Evolutionary conservation across 1,140 invertebrate species (phyloP).

Genomic region (Protaetia brevitarsis): DNA sequence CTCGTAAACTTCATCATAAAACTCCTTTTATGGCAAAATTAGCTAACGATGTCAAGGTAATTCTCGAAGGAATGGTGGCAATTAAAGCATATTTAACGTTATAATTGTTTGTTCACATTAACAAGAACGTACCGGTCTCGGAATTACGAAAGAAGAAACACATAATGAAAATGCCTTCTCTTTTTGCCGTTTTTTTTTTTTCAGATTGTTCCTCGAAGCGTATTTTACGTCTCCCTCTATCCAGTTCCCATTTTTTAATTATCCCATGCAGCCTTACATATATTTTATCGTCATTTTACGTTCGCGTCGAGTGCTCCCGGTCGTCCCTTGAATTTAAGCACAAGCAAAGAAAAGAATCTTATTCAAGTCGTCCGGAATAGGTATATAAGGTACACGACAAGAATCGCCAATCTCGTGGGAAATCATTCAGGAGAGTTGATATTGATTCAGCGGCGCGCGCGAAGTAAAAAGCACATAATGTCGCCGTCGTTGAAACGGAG

Average conservation of each 20-base stretch:
- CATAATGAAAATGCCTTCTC: neutral
- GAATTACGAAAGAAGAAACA: neutral
- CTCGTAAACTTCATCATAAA: neutral
- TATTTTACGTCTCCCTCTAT: neutral
- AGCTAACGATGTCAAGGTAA: neutral
- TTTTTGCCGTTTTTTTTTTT: neutral
- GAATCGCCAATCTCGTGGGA: slow-evolving; percentile 7
- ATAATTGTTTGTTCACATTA: neutral
- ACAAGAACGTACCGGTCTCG: neutral
- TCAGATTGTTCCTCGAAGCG: neutral
- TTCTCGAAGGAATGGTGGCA: neutral
- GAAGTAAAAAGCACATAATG: neutral
- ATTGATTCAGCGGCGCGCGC: neutral
- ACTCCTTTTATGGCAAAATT: neutral
- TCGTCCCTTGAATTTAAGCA: neutral
- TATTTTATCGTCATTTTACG: neutral
- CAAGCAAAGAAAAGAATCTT: neutral
- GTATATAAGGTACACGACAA: neutral
- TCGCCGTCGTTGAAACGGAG: neutral
- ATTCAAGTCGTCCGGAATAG: neutral
- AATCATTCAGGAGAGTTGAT: slow-evolving; percentile 1
- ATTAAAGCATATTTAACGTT: neutral
- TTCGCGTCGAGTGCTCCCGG: neutral
- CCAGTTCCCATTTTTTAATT: neutral
- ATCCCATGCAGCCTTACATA: slow-evolving; percentile 1